Conservation (phyloP, 2,797 vertebrate species). For the Lepus oiostolus region DNA sequence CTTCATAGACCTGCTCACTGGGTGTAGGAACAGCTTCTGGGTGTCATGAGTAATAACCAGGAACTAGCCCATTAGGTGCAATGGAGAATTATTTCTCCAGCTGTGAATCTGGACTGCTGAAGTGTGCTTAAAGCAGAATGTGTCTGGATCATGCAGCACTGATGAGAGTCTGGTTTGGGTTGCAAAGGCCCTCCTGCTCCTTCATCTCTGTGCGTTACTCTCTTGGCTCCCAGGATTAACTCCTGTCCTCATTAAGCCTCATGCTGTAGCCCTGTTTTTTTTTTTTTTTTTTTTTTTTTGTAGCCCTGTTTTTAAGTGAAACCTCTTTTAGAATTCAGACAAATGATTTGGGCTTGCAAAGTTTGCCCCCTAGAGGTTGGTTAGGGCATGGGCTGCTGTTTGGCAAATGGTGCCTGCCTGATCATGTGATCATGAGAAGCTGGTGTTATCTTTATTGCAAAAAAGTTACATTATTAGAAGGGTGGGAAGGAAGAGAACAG, state of each 20-base stretch:
- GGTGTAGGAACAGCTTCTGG: background rate
- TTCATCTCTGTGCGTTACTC: background rate
- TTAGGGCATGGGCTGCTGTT: background rate
- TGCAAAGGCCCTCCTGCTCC: background rate
- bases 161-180: background rate
- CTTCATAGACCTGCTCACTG: background rate
- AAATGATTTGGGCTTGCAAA: constrained; percentile 52
- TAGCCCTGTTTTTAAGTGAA: background rate
- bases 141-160: background rate
- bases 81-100: background rate
- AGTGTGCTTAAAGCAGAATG: background rate
- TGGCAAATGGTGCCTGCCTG: background rate
- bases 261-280: background rate
- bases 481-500: background rate
- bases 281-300: too few relatives aligned
- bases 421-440: background rate
- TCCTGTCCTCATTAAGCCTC: background rate
- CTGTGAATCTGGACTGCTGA: background rate
- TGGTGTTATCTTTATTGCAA: constrained; percentile 4
- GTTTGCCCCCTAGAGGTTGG: constrained; percentile 68
- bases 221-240: background rate
- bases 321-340: background rate
- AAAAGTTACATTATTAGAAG: constrained; percentile 1
- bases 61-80: background rate
- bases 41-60: background rate